phyloP scores from a whole-genome alignment of 2,113 vertebrate genomes.

The Bubalus kerabau region DNA sequence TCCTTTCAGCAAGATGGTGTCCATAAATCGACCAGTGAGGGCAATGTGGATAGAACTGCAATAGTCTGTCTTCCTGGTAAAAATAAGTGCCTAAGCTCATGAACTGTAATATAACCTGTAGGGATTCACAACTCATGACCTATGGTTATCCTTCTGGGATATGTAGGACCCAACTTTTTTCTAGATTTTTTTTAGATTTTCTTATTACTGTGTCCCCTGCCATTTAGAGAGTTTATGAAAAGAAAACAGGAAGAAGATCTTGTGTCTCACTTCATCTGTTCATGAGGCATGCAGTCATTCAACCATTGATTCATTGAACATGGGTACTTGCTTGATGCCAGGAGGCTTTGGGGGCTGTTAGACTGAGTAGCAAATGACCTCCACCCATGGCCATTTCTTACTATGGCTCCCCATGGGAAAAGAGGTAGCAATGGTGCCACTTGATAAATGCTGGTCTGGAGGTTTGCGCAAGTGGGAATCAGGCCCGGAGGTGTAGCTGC shows the following conservation, averaged over 20 bases:
- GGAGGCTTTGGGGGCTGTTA: accelerated
- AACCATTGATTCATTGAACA: not conserved
- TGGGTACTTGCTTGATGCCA: not conserved
- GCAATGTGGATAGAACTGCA: not conserved
- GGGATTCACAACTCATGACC: not conserved
- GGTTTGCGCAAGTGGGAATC: too few relatives aligned
- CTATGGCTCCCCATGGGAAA: not conserved
- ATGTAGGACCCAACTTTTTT: not conserved
- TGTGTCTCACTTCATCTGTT: not conserved
- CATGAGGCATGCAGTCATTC: not conserved
- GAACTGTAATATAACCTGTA: not conserved
- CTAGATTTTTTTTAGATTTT: not conserved
- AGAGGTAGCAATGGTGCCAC: accelerated
- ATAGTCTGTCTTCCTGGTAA: not conserved
- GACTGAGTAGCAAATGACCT: not conserved
- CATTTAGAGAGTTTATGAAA: not conserved
- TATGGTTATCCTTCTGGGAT: not conserved
- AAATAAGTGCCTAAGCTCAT: not conserved
- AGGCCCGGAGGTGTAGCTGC: accelerated
- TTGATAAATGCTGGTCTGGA: not conserved
- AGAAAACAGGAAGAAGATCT: too few relatives aligned
- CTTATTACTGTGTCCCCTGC: not conserved
- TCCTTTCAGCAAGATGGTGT: not conserved
- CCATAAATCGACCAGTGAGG: not conserved
- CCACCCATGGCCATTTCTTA: not conserved